Percentiles rank a stretch among this genome's conserved stretches.
These are phyloP conservation scores for Agapornis canus DNA, from an alignment of 2,797 vertebrate genomes.

Conservation along the genomic window DNA sequence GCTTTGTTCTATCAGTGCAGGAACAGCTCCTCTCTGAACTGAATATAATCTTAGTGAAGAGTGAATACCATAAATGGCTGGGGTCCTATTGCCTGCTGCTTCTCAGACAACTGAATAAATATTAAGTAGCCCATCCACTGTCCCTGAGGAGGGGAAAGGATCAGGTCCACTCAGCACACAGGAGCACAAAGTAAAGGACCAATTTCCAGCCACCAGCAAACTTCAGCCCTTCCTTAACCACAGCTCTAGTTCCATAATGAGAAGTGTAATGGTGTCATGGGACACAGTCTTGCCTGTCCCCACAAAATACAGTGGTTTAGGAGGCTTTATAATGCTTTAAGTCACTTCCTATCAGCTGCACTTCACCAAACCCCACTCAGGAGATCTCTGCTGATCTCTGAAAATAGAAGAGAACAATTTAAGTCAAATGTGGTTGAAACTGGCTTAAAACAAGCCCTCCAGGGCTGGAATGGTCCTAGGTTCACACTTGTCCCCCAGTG, in stretches of 20 bases:
- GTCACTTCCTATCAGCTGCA: not conserved
- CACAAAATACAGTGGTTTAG: not conserved
- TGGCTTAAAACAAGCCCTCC: not conserved
- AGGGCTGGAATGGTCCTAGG: accelerated
- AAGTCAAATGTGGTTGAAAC: not conserved
- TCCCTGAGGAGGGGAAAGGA: accelerated
- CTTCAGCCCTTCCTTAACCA: not conserved
- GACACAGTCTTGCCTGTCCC: not conserved
- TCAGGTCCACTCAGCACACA: not conserved
- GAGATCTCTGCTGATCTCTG: not conserved
- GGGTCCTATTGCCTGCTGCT: not conserved
- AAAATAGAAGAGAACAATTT: not conserved
- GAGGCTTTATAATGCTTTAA: not conserved
- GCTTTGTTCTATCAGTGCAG: not conserved
- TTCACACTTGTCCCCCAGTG: not conserved
- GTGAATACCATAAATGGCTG: not conserved
- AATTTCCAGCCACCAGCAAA: not conserved
- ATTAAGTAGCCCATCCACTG: not conserved
- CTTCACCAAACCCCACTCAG: too few species aligned
- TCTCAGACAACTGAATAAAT: not conserved
- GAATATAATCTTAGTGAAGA: not conserved
- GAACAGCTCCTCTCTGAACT: not conserved
- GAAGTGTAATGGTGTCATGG: accelerated
- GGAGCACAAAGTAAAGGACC: not conserved
- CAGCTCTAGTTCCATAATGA: accelerated